A percentile compares a stretch with the other conserved stretches of the same genome.
phyloP scores from a whole-genome alignment of 1,140 invertebrate genomes.

The Drosophila ercepeae region DNA sequence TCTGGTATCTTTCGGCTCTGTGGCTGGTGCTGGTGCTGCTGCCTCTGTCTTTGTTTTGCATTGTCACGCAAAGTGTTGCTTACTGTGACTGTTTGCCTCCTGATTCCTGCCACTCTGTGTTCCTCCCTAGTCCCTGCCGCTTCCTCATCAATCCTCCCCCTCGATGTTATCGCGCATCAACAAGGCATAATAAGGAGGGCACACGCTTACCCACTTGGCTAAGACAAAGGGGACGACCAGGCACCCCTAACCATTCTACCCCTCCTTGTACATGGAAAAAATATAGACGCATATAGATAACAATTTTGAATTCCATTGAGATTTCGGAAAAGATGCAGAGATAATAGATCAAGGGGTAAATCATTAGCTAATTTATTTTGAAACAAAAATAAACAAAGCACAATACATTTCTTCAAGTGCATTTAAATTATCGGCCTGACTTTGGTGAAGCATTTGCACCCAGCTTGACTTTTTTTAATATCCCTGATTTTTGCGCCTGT shows the following conservation, averaged over 20 bases:
- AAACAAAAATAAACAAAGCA: no score
- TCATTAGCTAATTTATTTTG: no score
- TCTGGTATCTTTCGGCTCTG: conserved; percentile 3
- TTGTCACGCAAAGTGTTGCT: conserved; percentile 73
- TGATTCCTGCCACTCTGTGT: not conserved
- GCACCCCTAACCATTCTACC: not conserved
- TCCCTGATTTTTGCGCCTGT: conserved; percentile 75
- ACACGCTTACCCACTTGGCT: conserved; percentile 52
- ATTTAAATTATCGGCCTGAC: conserved; percentile 10
- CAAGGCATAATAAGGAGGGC: conserved; percentile 59
- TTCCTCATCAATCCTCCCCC: conserved; percentile 16
- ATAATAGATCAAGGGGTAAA: no score
- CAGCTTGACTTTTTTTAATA: conserved; percentile 82
- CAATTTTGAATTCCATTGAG: no score
- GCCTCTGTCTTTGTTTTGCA: conserved; percentile 41
- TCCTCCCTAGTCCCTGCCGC: not conserved
- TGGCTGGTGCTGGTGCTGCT: conserved; percentile 1
- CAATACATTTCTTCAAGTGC: conserved; percentile 7
- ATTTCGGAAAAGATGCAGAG: no score
- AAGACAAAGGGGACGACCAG: conserved; percentile 51
- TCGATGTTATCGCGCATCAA: conserved; percentile 66
- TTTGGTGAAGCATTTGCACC: conserved; percentile 63
- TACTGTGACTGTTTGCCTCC: conserved; percentile 9
- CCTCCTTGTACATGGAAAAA: not conserved
- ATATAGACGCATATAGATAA: no score